Evolutionary conservation across 2,888 invertebrate genomes (phyloP).

Genomic region (Oconnorella tubifera): DNA sequence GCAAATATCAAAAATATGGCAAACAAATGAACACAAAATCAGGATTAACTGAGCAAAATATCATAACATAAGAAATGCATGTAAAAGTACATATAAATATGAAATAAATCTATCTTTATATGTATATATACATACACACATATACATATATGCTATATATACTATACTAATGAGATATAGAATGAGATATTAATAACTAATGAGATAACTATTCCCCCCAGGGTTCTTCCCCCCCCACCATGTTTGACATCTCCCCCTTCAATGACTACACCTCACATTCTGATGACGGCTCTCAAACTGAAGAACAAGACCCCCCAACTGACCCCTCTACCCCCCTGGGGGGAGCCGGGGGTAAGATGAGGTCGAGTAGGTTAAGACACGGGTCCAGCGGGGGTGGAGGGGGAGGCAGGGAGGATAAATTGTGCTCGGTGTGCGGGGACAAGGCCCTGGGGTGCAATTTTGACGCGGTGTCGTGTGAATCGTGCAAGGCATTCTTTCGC

Average conservation of each 20-base stretch:
- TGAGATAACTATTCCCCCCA: too few species aligned
- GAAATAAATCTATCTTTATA: too few species aligned
- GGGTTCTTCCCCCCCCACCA: too few species aligned
- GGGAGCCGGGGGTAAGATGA: not conserved
- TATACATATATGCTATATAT: too few species aligned
- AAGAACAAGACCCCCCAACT: not conserved
- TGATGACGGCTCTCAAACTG: not conserved
- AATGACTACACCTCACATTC: not conserved
- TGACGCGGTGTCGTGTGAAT: constrained; percentile 22
- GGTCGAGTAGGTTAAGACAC: not conserved
- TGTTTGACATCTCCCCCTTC: not conserved
- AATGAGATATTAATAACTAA: too few species aligned
- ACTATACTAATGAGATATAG: too few species aligned
- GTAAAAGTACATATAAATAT: too few species aligned
- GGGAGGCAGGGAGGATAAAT: constrained; percentile 9
- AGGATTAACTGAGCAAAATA: too few species aligned
- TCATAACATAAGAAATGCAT: too few species aligned
- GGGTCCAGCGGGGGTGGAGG: not conserved
- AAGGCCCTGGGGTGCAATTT: constrained; percentile 23
- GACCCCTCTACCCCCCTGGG: not conserved
- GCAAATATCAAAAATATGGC: too few species aligned
- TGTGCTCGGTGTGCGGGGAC: constrained; percentile 23
- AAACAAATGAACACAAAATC: too few species aligned
- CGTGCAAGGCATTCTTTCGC: constrained; percentile 24
- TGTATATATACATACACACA: too few species aligned